Conservation (phyloP, 2,888 invertebrate species). For the Napeogenes sylphis region DNA sequence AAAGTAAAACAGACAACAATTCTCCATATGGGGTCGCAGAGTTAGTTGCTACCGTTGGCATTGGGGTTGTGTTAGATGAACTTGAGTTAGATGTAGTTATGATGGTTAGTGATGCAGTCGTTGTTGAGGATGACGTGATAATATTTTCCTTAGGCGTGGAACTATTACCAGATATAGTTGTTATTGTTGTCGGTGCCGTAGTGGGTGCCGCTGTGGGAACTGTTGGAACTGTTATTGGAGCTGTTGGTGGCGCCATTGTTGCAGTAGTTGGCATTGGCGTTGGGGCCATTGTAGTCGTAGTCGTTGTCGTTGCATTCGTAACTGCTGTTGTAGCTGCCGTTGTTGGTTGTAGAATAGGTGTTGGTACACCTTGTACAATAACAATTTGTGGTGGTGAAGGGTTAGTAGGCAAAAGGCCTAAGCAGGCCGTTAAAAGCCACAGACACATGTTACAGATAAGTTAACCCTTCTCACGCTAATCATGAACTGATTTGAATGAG, state of each 20-base stretch:
- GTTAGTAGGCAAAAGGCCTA: slow-evolving; percentile 61
- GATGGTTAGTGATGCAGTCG: slow-evolving; percentile 34
- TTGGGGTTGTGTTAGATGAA: slow-evolving; percentile 20
- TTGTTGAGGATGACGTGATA: slow-evolving; percentile 25
- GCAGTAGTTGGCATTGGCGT: slow-evolving; percentile 26
- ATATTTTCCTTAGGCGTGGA: slow-evolving; percentile 25
- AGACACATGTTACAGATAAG: slow-evolving; percentile 55
- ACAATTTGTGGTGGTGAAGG: slow-evolving; percentile 50
- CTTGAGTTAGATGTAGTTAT: slow-evolving; percentile 31
- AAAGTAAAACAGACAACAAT: slow-evolving; percentile 60
- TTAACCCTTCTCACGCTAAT: slow-evolving; percentile 20
- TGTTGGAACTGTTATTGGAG: slow-evolving; percentile 32
- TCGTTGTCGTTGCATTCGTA: slow-evolving; percentile 25
- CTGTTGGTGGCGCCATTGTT: slow-evolving; percentile 24
- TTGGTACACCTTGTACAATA: slow-evolving; percentile 57
- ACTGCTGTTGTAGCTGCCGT: slow-evolving; percentile 43
- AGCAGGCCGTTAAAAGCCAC: slow-evolving; percentile 71
- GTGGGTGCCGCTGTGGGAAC: slow-evolving; percentile 28
- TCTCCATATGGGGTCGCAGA: slow-evolving; percentile 43
- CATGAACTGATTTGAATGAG: slow-evolving; percentile 20
- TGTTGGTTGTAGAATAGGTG: slow-evolving; percentile 63
- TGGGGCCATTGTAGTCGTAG: slow-evolving; percentile 31
- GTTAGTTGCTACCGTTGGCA: slow-evolving; percentile 25
- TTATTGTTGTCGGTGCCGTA: slow-evolving; percentile 29
- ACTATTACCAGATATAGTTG: slow-evolving; percentile 33